Conservation (phyloP, 2,113 vertebrate genomes). For the Tor tambroides region DNA sequence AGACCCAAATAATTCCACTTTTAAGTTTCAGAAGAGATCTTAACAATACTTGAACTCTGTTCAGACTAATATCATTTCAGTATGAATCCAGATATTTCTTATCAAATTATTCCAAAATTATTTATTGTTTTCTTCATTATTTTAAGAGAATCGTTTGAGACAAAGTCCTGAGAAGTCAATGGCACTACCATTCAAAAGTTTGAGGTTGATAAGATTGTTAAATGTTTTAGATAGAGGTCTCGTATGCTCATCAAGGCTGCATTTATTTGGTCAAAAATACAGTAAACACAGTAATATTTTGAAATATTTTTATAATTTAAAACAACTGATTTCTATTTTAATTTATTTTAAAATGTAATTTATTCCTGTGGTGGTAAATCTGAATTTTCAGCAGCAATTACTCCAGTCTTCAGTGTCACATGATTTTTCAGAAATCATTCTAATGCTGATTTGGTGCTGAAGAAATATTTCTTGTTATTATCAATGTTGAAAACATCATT, state of each 20-base stretch:
- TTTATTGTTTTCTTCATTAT: background rate
- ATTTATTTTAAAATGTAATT: no score
- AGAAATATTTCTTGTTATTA: no score
- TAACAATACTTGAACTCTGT: background rate
- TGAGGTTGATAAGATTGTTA: background rate
- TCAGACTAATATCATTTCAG: background rate
- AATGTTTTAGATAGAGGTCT: background rate
- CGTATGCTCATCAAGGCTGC: background rate
- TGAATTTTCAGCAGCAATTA: no score
- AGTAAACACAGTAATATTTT: no score
- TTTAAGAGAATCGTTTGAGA: background rate
- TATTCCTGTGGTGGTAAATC: no score
- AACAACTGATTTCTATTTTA: no score
- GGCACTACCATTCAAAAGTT: background rate
- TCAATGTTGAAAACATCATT: no score
- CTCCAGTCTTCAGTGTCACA: no score
- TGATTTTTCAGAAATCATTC: no score
- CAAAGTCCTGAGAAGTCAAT: background rate
- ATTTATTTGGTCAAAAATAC: no score
- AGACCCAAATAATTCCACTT: background rate
- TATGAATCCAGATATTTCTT: background rate
- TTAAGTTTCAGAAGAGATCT: background rate
- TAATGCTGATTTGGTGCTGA: no score
- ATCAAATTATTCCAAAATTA: background rate
- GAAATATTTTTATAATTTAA: no score